These are phyloP conservation scores for Callospermophilus lateralis DNA, from an alignment of 2,113 vertebrate species.

Conservation along the genomic window DNA sequence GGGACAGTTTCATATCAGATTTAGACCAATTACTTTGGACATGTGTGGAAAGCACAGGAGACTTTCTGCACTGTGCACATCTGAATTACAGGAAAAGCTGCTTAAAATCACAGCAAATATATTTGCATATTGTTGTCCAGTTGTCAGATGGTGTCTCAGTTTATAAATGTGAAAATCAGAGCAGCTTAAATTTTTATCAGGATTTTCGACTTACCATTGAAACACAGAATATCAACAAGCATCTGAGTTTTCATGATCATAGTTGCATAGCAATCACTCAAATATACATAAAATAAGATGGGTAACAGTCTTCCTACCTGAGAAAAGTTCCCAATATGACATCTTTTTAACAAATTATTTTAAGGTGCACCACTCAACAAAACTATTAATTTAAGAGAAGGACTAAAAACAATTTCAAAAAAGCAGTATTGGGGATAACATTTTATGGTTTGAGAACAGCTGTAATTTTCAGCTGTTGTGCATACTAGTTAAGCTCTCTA, in stretches of 20 bases:
- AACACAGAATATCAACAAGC: neutral
- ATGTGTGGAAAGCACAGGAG: conserved; percentile 37
- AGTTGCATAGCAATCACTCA: neutral
- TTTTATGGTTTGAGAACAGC: neutral
- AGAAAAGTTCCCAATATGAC: neutral
- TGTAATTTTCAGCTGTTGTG: no score
- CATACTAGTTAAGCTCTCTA: no score
- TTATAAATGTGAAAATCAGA: conserved; percentile 53
- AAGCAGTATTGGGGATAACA: neutral
- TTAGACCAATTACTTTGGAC: conserved; percentile 15
- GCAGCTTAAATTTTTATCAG: conserved; percentile 14
- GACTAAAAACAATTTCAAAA: neutral
- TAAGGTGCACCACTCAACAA: neutral
- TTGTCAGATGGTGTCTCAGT: conserved; percentile 49
- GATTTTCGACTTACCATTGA: conserved; percentile 10
- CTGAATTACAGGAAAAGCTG: conserved; percentile 31
- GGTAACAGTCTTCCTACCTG: neutral
- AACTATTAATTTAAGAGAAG: neutral
- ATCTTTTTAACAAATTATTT: neutral
- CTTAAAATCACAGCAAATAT: conserved; percentile 47
- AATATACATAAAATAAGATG: neutral
- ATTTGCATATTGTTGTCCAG: conserved; percentile 53
- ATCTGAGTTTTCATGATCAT: neutral
- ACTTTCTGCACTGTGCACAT: conserved; percentile 37
- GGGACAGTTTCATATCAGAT: neutral